Evolutionary conservation across 2,888 invertebrate genomes (phyloP).

Genomic region (Oligia latruncula): DNA sequence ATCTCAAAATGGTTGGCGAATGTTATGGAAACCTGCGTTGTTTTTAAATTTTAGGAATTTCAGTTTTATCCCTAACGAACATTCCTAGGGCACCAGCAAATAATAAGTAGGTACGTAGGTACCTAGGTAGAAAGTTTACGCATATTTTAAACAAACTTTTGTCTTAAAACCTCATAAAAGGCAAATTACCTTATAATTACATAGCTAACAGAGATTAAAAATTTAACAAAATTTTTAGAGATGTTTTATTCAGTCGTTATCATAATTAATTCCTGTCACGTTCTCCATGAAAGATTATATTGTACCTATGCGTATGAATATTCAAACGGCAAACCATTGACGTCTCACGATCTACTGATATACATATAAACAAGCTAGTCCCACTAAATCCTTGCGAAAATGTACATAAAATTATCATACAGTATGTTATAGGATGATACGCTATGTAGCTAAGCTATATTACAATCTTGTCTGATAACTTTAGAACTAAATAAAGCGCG

Average conservation of each 20-base stretch:
- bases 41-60: background rate
- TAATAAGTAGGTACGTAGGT: background rate
- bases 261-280: constrained; percentile 74
- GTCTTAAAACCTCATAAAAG: constrained; percentile 40
- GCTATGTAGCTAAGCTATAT: background rate
- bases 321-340: constrained; percentile 70
- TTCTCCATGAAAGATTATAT: constrained; percentile 69
- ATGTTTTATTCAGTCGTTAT: constrained; percentile 68
- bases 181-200: constrained; percentile 54
- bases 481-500: constrained; percentile 22
- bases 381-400: constrained; percentile 48
- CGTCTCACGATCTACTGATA: constrained; percentile 55
- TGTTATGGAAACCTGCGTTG: background rate
- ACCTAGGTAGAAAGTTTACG: background rate
- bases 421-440: constrained; percentile 10
- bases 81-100: background rate
- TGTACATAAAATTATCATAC: constrained; percentile 35
- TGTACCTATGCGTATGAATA: constrained; percentile 77
- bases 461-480: constrained; percentile 13
- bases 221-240: constrained; percentile 54
- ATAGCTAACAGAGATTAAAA: constrained; percentile 56
- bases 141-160: constrained; percentile 11
- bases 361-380: constrained; percentile 57
- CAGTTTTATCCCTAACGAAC: background rate
- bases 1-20: background rate